Evolutionary conservation across 2,113 vertebrate species (phyloP), one percentile per base, ranked within the genome.

Genomic region (Halcyon malimbica): DNA sequence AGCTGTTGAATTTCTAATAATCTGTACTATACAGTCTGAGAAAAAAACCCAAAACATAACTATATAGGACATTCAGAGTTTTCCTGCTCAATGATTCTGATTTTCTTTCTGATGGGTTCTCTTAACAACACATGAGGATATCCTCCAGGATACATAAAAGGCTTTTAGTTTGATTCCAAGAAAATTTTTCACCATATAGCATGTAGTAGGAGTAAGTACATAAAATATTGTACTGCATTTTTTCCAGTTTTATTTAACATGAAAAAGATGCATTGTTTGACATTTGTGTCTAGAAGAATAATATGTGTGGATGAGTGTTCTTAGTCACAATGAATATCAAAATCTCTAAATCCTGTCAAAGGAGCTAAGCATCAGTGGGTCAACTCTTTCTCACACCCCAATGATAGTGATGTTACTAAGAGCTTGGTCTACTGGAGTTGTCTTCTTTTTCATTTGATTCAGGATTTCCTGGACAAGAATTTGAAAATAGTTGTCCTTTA

Each of bases 121-220:
- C 25, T 71, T 56, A 68, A 59, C 5, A 39, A 25, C 3, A 37
- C 69, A 24, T 9, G n/a, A 69, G 16, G 5, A 63, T 4, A 5
- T 0, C 0, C 8, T 5, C 2, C 12, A 46, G 24, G 63, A 35
- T 25, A 20, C 2, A 9, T 4, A 63, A 11, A 65, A 67, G 3
- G 2, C 2, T 75, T 86, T 64, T 41, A 0, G 26, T 50, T 29
- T 69, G 4, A 70, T 88, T 89, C 28, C 12, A 31, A 33, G 5
- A 6, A 57, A 42, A 1, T 77, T 82, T 90, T 85, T 51, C 5
- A 63, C 1, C 18, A 10, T 6, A 7, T 8, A 63, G 2, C 1
- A 9, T 54, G 44, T 41, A 20, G 7, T 13, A 71, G 46, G 10
- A 67, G 26, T 44, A 63, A 25, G 1, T 56, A 25, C 2, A 65